Evolutionary conservation across 1,140 invertebrate genomes (phyloP), one percentile per base, ranked within the genome.

Genomic region (Drosophila pallidifrons): DNA sequence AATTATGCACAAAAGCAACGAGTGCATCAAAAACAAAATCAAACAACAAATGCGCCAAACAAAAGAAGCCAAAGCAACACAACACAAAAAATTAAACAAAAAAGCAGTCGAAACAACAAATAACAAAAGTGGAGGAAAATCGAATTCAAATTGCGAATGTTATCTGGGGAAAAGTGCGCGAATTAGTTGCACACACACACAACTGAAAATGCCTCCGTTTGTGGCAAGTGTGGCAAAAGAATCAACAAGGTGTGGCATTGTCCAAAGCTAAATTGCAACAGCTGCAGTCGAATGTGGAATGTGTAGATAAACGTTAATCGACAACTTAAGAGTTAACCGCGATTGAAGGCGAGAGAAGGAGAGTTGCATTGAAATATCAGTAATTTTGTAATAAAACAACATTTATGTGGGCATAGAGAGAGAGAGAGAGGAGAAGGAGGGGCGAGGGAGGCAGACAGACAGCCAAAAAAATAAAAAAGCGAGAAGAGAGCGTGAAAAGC

Each of bases 371-470:
- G 63, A 64, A 80, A 77, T 81, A 75, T 77, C 67, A 68, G 76
- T 87, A 86, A 86, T 86, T 88, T 82, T 69, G 77, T 77, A 87
- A 88, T 88, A 86, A 77, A 88, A 68, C 63, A 67, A 77, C 83
- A 87, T 87, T 78, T 80, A 87, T 88, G 73, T 80, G 85, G 57
- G 32, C 35, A 32, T 30, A 45, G 35, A 25, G 45, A 45, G 35
- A 28, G 35, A 28, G 15, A 20, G 20, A 20, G 20, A 20, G 20
- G 20, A 20, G 38, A 6, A 38, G 11, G 11, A 5, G 5, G 70
- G 7, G 71, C 80, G 83, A 88, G 80, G 61, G 83, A 74, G 83
- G 82, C 83, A 87, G 83, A 87, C 83, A 87, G 80, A 76, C 73
- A 52, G 25, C 13, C 68, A 43, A 32, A 58, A 55, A 64, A 32